Conservation (phyloP, 2,113 vertebrate species). For the Seriola aureovittata region DNA sequence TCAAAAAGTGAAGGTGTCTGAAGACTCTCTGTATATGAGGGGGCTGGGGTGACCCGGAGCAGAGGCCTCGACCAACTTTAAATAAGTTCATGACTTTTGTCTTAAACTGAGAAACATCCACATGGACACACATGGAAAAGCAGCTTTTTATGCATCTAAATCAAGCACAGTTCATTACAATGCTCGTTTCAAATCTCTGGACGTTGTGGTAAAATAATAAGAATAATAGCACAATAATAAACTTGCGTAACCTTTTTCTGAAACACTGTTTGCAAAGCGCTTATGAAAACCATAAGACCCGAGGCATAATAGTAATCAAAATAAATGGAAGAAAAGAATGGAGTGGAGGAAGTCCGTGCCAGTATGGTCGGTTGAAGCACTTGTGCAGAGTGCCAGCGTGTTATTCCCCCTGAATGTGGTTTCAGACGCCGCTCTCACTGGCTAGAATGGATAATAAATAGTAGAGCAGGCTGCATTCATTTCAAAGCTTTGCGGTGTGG, state of each 20-base stretch:
- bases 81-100: not conserved
- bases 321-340: slow-evolving; percentile 43
- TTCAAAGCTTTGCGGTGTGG: slow-evolving; percentile 54
- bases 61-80: not conserved
- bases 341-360: slow-evolving; percentile 30
- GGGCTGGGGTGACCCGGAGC: not conserved
- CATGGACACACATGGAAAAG: not conserved
- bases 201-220: slow-evolving; percentile 24
- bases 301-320: slow-evolving; percentile 42
- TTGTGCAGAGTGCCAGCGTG: slow-evolving; percentile 44
- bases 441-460: slow-evolving; percentile 66
- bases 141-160: not conserved
- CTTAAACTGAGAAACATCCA: not conserved
- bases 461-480: slow-evolving; percentile 44
- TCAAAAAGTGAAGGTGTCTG: not conserved
- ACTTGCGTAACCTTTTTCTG: slow-evolving; percentile 25
- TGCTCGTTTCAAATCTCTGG: slow-evolving; percentile 20
- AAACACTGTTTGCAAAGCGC: slow-evolving; percentile 27
- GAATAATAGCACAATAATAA: slow-evolving; percentile 37
- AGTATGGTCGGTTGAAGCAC: slow-evolving; percentile 23
- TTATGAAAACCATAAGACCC: slow-evolving; percentile 27
- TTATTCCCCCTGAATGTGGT: slow-evolving; percentile 46
- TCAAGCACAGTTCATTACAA: not conserved
- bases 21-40: not conserved
- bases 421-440: slow-evolving; percentile 44